Base-by-base conservation (phyloP, 2,113 vertebrate genomes). In the Nestor notabilis region DNA sequence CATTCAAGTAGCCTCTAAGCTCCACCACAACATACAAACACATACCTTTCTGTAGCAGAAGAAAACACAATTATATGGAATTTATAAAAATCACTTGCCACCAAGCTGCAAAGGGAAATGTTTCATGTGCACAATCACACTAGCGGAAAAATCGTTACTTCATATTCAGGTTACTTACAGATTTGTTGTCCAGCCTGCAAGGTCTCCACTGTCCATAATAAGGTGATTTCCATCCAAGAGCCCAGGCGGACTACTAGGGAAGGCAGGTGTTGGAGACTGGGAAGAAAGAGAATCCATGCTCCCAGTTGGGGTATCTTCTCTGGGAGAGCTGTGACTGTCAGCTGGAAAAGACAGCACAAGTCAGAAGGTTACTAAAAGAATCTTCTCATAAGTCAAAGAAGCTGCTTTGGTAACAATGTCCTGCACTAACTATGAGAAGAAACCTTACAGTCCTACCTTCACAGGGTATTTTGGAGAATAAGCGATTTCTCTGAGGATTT, bases 231-330 rank as follows among this genome's bases (percentile, higher is more conserved):
- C 98, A 9, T 98, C 98, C 93, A 97, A 44, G 39, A 96, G 98
- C 64, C 98, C 98, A 3, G 96, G 92, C 3, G 98, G 97, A 33
- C 97, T 98, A 33, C 97, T 98, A 9, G 98, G 93, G 66, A 96
- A 58, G 11, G 95, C 90, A 21, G 86, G 97, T 3, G 98, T 98
- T 1, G 99, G 99, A n/a, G 99, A 99, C 8, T 99, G 99, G 25
- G 99, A 99, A 31, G 99, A 99, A 29, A 99, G 98, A 0, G 99
- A 99, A 96, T 99, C 99, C 33, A 98, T 98, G 95, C 99, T 99
- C 93, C 99, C 98, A 83, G 98, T 98, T 21, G 98, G 99, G 4
- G 98, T 98, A 69, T 99, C 98, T 66, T 99, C 99, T 81, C 97
- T 97, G 7, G 96, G 96, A 61, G 96, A 96, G 81, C 71, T 97